A percentile compares a stretch with the other conserved stretches of the same genome.
Evolutionary conservation across 35 echinoderm and acorn worm genomes (phyloP).

Genomic region (Ophioderma brevispina): DNA sequence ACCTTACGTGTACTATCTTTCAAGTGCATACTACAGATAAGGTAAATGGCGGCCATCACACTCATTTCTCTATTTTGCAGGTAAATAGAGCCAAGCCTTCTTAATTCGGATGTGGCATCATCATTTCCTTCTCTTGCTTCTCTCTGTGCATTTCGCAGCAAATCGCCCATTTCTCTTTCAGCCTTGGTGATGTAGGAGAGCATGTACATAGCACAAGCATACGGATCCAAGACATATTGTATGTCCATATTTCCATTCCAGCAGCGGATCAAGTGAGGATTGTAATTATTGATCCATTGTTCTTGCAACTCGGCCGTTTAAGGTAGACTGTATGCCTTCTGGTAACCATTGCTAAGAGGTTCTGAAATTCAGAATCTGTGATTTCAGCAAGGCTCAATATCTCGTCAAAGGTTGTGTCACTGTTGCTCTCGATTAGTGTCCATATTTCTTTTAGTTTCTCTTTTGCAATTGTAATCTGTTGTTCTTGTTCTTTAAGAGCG

Average conservation of each 20-base stretch:
- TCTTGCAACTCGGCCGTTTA: not conserved
- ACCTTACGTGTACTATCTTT: slow-evolving; percentile 21
- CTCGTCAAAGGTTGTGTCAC: too few species aligned
- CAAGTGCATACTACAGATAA: slow-evolving; percentile 38
- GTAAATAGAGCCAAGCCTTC: slow-evolving; percentile 33
- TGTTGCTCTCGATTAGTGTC: not conserved
- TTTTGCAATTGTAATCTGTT: not conserved
- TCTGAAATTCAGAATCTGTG: not conserved
- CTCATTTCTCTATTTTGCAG: slow-evolving; percentile 52
- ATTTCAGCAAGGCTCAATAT: too few species aligned
- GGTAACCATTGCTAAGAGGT: not conserved
- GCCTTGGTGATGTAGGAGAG: slow-evolving; percentile 34
- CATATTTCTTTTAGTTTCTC: not conserved
- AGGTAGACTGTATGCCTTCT: not conserved
- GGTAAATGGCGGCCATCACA: slow-evolving; percentile 35
- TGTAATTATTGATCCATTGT: too few species aligned
- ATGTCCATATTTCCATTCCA: slow-evolving; percentile 21
- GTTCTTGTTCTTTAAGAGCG: not conserved
- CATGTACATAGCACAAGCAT: slow-evolving; percentile 53
- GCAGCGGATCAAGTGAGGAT: not conserved
- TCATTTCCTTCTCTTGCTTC: slow-evolving; percentile 44
- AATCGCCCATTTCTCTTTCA: slow-evolving; percentile 42
- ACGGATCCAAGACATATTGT: too few species aligned
- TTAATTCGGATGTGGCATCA: not conserved
- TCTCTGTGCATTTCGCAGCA: slow-evolving; percentile 31